phyloP scores from a whole-genome alignment of 2,113 vertebrate species.

The Muntiacus muntjak region DNA sequence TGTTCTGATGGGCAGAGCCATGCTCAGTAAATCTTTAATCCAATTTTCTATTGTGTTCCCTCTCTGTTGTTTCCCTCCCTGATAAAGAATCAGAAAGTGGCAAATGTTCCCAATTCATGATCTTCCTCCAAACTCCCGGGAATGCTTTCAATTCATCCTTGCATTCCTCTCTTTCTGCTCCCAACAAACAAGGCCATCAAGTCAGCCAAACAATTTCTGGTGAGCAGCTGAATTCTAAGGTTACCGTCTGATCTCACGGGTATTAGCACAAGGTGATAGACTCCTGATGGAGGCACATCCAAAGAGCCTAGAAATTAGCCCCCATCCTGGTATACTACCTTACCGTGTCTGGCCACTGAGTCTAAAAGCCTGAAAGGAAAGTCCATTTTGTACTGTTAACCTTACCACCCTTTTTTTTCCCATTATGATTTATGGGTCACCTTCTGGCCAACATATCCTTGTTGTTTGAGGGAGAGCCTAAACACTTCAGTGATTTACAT shows the following conservation, averaged over 20 bases:
- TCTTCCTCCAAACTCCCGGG: constrained; percentile 43
- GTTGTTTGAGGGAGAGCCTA: constrained; percentile 7
- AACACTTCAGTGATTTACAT: constrained; percentile 30
- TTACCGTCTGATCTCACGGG: neutral
- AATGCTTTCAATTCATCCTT: neutral
- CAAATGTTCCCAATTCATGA: neutral
- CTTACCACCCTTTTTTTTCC: neutral
- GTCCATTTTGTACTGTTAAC: neutral
- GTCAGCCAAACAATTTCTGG: constrained; percentile 38
- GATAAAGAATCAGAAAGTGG: neutral
- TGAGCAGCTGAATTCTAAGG: constrained; percentile 50
- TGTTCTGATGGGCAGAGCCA: neutral
- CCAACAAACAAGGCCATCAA: neutral
- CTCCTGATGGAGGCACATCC: neutral
- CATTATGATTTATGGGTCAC: neutral
- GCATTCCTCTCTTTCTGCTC: constrained; percentile 31
- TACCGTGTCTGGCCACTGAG: neutral
- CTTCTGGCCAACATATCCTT: neutral
- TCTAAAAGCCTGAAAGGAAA: neutral
- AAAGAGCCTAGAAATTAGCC: neutral
- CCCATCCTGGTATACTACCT: neutral
- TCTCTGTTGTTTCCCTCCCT: neutral
- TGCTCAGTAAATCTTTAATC: neutral
- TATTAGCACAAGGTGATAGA: neutral
- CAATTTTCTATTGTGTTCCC: neutral